Evolutionary conservation across 2,113 vertebrate genomes (phyloP), one percentile per base, ranked within the genome.

Genomic region (Amphiprion percula): DNA sequence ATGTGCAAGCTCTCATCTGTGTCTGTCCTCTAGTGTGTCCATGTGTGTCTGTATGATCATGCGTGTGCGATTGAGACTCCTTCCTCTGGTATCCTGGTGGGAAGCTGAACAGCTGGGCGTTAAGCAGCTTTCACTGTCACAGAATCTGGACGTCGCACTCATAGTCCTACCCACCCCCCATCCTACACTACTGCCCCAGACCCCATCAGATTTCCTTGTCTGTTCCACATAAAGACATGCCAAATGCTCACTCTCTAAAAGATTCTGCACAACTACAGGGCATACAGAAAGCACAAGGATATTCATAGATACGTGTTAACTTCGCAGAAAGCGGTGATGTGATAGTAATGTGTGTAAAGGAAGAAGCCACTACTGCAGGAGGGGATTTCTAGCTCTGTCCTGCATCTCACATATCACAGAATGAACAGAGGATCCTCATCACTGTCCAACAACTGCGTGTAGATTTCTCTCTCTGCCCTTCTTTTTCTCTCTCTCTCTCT

Each of bases 61-160:
- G 54, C 33, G 10, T 60, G 74, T 80, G 79, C 28, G 70, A 74
- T 50, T 50, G 88, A 76, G 71, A 83, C 75, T 86, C 82, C 60
- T 83, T 83, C 50, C 70, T 21, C 71, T 85, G 84, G 83, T 84
- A 79, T 85, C 83, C 72, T 78, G 86, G 83, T 87, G 88, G 87
- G 87, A 88, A 82, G 87, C 88, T 80, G 90, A 93, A 94, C 93
- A 95, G 93, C 94, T 94, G 94, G 93, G 82, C 82, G 73, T 64
- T 94, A 94, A 95, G 93, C 92, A 93, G 94, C 94, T 95, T 95
- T 93, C 69, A 73, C 85, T 60, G 62, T 90, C 80, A 88, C 81
- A 72, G 90, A 87, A 80, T 87, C 88, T 85, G 85, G 84, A 87
- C 59, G 33, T 87, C 84, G 80, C 80, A 68, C 70, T 86, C 79